These are phyloP conservation scores for Sminthurides bifidus DNA, from an alignment of 1,140 invertebrate genomes.

Conservation along the genomic window DNA sequence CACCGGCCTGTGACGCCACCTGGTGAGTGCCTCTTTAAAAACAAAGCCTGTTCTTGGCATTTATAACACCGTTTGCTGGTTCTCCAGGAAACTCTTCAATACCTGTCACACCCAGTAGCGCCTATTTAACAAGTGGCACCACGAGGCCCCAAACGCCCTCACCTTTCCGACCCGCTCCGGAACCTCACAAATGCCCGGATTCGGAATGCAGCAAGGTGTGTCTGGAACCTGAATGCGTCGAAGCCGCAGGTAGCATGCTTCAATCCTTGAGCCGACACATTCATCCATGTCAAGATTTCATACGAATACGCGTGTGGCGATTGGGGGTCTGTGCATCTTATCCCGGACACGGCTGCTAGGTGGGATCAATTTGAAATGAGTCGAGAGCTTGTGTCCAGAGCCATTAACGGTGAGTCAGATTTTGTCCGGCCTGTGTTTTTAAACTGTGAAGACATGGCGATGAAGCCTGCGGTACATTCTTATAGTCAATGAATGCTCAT, in stretches of 20 bases:
- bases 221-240: not conserved
- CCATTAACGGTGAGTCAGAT: not conserved
- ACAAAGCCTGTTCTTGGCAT: not conserved
- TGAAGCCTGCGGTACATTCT: no score
- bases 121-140: no score
- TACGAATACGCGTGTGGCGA: constrained; percentile 37
- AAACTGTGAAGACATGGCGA: no score
- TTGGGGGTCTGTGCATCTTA: constrained; percentile 25
- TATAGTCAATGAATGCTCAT: no score
- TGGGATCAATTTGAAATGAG: constrained; percentile 33
- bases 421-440: no score
- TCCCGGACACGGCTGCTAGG: constrained; percentile 36
- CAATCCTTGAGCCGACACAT: constrained; percentile 26
- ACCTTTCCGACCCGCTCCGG: no score
- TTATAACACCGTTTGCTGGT: not conserved
- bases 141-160: no score
- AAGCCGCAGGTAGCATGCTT: not conserved
- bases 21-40: no score
- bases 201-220: no score
- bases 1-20: no score
- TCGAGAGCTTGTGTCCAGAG: constrained; percentile 6
- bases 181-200: not conserved
- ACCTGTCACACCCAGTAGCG: not conserved
- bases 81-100: not conserved
- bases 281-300: constrained; percentile 37